Percentiles rank a stretch among this genome's conserved stretches.
phyloP scores from a whole-genome alignment of 2,888 invertebrate genomes.

The Acronicta alni region DNA sequence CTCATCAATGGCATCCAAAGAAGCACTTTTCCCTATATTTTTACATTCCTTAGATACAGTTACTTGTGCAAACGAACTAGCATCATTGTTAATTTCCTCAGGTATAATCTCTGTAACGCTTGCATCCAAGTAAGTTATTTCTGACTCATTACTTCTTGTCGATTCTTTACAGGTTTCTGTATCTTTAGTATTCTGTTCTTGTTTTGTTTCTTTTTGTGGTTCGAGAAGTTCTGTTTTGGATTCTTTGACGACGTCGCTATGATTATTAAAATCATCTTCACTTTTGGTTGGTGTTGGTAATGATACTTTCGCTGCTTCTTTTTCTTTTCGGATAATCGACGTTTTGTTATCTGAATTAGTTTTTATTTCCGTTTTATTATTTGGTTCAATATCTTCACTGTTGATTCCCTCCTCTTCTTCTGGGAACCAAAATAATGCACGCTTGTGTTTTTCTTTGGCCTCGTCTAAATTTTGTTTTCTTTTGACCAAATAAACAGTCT shows the following conservation, averaged over 20 bases:
- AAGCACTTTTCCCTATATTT: slow-evolving; percentile 51
- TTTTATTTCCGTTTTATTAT: slow-evolving; percentile 9
- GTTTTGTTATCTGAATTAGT: not conserved
- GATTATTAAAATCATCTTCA: not conserved
- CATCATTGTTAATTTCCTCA: not conserved
- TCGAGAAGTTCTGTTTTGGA: not conserved
- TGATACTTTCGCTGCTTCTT: not conserved
- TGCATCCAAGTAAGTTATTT: slow-evolving; percentile 2
- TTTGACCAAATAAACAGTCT: slow-evolving; percentile 90
- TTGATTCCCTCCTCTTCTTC: slow-evolving; percentile 64
- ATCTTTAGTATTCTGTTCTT: not conserved
- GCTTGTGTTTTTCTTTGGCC: slow-evolving; percentile 74
- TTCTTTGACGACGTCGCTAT: not conserved
- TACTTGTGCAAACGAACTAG: slow-evolving; percentile 3
- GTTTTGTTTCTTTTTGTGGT: slow-evolving; percentile 3
- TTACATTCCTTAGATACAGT: slow-evolving; percentile 15
- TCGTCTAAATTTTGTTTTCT: slow-evolving; percentile 87
- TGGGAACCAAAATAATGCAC: slow-evolving; percentile 79
- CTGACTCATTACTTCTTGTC: not conserved
- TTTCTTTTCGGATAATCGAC: not conserved
- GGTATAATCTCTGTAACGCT: slow-evolving; percentile 3
- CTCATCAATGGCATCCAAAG: slow-evolving; percentile 41
- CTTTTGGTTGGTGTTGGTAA: slow-evolving; percentile 1
- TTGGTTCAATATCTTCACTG: slow-evolving; percentile 9
- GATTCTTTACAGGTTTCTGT: not conserved